Evolutionary conservation across 2,113 vertebrate species (phyloP), one percentile per base, ranked within the genome.

Genomic region (Limanda limanda): DNA sequence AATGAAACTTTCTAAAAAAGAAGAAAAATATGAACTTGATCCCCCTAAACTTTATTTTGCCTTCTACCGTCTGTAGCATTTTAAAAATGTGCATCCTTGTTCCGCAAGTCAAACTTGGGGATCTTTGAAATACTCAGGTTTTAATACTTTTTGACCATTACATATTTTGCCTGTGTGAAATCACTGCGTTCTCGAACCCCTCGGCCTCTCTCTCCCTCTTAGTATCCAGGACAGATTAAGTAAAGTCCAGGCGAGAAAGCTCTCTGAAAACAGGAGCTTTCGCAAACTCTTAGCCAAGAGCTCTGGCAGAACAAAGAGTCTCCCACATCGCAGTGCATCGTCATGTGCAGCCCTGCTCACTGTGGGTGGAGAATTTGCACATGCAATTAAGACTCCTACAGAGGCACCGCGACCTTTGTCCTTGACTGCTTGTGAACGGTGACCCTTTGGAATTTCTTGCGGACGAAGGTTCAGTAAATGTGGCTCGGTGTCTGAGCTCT

Each of bases 371-470:
- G 74, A 92, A 88, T 88, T 89, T 88, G 83, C 74, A 81, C 78
- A 81, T 87, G 86, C 76, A 91, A 75, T 91, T 89, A 83, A 70
- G 48, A 81, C 87, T 89, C 83, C 86, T 74, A 88, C 79, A 88
- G 82, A 87, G 62, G 61, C 68, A 75, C 37, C 5, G 45, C 67
- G 79, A 86, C 81, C 81, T 91, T 84, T 90, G 83, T 70, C 82
- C 80, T 76, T 58, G 79, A 71, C 80, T 60, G 73, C 85, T 87
- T 31, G 66, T 72, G 67, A 90, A 78, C 76, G 42, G 45, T 83
- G 79, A 88, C 85, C 79, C 89, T 88, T 55, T 67, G 81, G 81
- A 88, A 91, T 85, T 76, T 73, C 18, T 66, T 13, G 35, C 63
- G 31, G 55, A 80, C 70, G 72, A 78, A 64, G 52, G 58, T 72